Evolutionary conservation across 2,113 vertebrate species (phyloP).

Genomic region (Regulus satrapa): DNA sequence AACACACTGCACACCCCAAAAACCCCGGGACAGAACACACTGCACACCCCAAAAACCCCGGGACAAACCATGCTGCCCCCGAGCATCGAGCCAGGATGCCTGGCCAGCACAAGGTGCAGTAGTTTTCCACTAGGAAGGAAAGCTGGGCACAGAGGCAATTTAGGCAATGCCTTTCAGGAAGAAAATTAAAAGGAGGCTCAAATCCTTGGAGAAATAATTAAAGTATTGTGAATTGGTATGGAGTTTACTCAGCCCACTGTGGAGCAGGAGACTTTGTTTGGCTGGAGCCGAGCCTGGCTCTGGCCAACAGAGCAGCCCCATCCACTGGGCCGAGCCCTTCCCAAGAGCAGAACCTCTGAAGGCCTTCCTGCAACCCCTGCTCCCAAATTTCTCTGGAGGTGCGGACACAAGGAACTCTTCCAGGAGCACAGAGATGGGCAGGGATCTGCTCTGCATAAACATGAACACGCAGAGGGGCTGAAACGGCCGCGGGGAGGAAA

Average conservation of each 20-base stretch:
- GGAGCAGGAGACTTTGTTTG: neutral
- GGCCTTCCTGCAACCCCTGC: neutral
- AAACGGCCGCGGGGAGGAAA: neutral
- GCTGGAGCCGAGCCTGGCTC: neutral
- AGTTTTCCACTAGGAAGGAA: neutral
- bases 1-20: fast-evolving
- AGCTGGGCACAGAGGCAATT: neutral
- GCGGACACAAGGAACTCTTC: fast-evolving
- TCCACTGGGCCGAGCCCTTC: neutral
- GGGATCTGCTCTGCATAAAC: neutral
- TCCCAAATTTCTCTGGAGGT: fast-evolving
- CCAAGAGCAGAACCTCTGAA: neutral
- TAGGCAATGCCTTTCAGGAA: neutral
- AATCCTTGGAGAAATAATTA: conserved; percentile 1
- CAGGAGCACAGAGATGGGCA: fast-evolving
- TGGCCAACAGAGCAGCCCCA: neutral
- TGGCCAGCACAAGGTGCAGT: neutral
- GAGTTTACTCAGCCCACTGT: neutral
- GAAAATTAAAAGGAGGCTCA: neutral
- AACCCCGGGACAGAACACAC: neutral
- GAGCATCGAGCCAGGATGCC: neutral
- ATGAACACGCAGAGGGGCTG: fast-evolving
- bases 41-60: fast-evolving
- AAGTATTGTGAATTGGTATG: neutral
- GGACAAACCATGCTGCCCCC: neutral